These are phyloP conservation scores for Carollia perspicillata DNA, from an alignment of 2,113 vertebrate species.

Conservation along the genomic window DNA sequence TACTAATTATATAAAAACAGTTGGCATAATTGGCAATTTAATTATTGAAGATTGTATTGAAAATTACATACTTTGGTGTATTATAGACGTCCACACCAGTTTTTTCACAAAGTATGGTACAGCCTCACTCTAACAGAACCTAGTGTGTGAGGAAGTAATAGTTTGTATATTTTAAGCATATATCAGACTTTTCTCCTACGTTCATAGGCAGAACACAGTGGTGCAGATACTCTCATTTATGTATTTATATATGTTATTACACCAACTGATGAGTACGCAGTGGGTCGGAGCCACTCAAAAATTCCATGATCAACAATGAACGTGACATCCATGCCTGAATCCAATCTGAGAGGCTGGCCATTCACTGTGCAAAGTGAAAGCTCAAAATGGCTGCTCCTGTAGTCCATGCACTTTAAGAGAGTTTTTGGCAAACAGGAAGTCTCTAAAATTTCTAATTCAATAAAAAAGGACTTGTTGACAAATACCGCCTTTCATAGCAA, in stretches of 20 bases:
- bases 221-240: neutral
- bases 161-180: neutral
- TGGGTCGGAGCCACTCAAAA: neutral
- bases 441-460: neutral
- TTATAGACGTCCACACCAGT: neutral
- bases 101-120: neutral
- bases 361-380: neutral
- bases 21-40: neutral
- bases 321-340: neutral
- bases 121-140: neutral
- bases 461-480: neutral
- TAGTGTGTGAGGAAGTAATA: neutral
- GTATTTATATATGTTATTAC: neutral
- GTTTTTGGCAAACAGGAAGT: neutral
- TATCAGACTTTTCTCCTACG: neutral
- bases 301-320: neutral
- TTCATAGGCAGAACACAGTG: neutral
- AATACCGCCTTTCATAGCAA: neutral
- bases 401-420: neutral
- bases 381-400: neutral
- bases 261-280: neutral
- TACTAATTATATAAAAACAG: neutral
- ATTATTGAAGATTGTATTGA: neutral
- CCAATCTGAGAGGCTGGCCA: neutral
- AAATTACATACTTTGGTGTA: neutral